phyloP scores from a whole-genome alignment of 2,888 invertebrate genomes.

The Drosophila subquinaria region DNA sequence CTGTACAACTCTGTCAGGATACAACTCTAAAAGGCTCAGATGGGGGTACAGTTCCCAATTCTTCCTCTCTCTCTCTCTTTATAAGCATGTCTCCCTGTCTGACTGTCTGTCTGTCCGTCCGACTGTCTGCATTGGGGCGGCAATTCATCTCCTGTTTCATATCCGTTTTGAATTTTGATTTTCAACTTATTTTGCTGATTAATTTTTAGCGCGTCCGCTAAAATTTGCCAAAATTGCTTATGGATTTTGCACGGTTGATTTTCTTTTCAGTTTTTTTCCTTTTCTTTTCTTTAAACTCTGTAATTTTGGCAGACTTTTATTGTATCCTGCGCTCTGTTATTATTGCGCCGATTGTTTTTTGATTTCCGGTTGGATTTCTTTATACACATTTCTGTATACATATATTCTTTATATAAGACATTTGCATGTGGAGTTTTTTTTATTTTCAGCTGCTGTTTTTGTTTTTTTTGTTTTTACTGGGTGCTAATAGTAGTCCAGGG shows the following conservation, averaged over 20 bases:
- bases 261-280: not conserved
- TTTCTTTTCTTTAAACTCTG: constrained; percentile 6
- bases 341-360: constrained; percentile 53
- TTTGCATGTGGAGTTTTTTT: constrained; percentile 27
- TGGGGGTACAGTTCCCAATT: constrained; percentile 50
- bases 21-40: constrained; percentile 2
- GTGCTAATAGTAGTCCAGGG: constrained; percentile 55
- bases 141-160: constrained; percentile 76
- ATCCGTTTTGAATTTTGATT: constrained; percentile 59
- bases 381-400: not conserved
- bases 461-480: constrained; percentile 9
- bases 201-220: constrained; percentile 47
- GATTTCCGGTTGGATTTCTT: constrained; percentile 46
- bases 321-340: constrained; percentile 47
- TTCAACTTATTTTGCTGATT: constrained; percentile 52
- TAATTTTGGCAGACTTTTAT: constrained; percentile 36
- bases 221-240: constrained; percentile 54
- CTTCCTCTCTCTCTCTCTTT: not conserved
- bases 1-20: constrained; percentile 49
- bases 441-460: constrained; percentile 16
- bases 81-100: not conserved
- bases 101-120: not conserved
- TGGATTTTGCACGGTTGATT: constrained; percentile 28
- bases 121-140: constrained; percentile 37
- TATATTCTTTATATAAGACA: not conserved